Evolutionary conservation across 2,888 invertebrate species (phyloP), one percentile per base, ranked within the genome.

Genomic region (Dinocampus coccinellae): DNA sequence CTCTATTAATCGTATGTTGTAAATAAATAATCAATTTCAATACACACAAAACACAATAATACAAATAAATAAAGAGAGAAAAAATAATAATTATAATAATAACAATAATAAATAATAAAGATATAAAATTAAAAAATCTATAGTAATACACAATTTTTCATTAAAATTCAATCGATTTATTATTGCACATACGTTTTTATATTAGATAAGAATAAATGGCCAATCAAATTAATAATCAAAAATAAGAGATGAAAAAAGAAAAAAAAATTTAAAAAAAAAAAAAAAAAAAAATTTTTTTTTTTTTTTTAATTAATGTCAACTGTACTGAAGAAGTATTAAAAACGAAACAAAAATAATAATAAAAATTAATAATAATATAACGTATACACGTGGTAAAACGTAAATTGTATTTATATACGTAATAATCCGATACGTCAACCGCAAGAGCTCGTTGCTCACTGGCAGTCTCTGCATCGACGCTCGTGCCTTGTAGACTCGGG

Each of bases 391-490:
- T 83, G 83, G 82, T 26, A 10, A 57, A 26, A 20, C 66, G 24
- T 36, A 66, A 63, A 62, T 73, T 69, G 55, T 29, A 24, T 13
- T 33, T 20, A 72, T 11, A 42, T 61, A 76, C 73, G 73, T n/a
- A n/a, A 77, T 75, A 13, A 77, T 52, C 80, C 65, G 60, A 77
- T 58, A 67, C 75, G 73, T 36, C 36, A 76, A 67, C 73, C 77
- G 73, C 81, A 76, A 82, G 83, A 84, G 84, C 84, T 79, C 81
- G 82, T 73, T 81, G 82, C 82, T 81, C 81, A 84, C 84, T 84
- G 58, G 36, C 26, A 89, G 88, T 89, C 88, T 86, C 89, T 89
- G 16, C 47, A 47, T 47, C 20, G 47, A n/a, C n/a, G n/a, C n/a
- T n/a, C n/a, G n/a, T n/a, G n/a, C n/a, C n/a, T n/a, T n/a, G n/a